These are phyloP conservation scores for Trachemys scripta DNA, from an alignment of 2,113 vertebrate genomes.

Conservation along the genomic window DNA sequence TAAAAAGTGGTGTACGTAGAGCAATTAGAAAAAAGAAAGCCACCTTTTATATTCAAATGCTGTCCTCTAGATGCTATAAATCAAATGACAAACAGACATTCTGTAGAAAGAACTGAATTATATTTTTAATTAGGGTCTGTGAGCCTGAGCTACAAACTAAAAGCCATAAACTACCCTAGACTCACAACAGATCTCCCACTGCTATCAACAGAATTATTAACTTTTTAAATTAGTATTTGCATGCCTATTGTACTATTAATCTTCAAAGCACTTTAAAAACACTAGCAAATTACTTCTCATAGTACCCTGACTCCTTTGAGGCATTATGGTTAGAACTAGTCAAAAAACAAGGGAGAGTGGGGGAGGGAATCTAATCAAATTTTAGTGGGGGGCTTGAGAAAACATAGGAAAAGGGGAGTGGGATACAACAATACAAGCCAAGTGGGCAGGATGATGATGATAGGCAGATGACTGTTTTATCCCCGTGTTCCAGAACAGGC, in stretches of 20 bases:
- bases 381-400: not conserved
- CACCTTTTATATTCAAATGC: constrained; percentile 24
- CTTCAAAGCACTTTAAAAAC: constrained; percentile 22
- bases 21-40: not conserved
- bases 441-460: not conserved
- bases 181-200: fast-evolving
- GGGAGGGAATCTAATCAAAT: not conserved
- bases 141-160: not conserved
- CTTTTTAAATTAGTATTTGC: constrained; percentile 6
- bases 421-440: not conserved
- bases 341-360: not conserved
- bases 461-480: not conserved
- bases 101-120: not conserved
- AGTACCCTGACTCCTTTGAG: not conserved
- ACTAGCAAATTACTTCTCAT: constrained; percentile 14
- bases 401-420: not conserved
- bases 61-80: not conserved
- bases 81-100: constrained; percentile 1
- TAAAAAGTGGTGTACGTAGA: not conserved
- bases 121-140: constrained; percentile 17
- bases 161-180: not conserved
- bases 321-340: not conserved
- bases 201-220: not conserved
- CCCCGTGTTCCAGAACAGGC: not conserved
- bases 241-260: not conserved